These are phyloP conservation scores for Ips nitidus DNA, from an alignment of 1,140 invertebrate species.

Conservation along the genomic window DNA sequence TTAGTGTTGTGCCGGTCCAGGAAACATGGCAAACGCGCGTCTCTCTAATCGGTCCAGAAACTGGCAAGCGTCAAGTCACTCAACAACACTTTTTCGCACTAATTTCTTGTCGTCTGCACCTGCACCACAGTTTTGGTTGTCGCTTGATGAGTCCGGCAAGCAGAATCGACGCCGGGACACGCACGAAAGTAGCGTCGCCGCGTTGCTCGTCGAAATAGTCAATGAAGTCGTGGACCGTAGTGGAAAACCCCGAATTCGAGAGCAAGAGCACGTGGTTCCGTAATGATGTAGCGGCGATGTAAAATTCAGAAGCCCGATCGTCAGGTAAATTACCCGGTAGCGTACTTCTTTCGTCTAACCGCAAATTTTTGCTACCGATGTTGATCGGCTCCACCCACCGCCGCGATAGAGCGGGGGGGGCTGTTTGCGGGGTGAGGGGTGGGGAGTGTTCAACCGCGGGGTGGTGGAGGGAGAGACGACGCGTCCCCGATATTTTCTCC, in stretches of 20 bases:
- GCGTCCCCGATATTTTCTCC: slow-evolving; percentile 9
- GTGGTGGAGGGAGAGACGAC: slow-evolving; percentile 9
- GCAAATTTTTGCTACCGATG: slow-evolving; percentile 60
- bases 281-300: slow-evolving; percentile 32
- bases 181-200: neutral
- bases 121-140: neutral
- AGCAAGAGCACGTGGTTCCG: neutral
- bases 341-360: slow-evolving; percentile 51
- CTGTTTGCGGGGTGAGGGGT: slow-evolving; percentile 31
- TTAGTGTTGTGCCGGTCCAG: slow-evolving; percentile 50
- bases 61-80: neutral
- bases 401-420: slow-evolving; percentile 48
- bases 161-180: neutral
- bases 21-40: slow-evolving; percentile 47
- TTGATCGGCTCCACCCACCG: slow-evolving; percentile 51
- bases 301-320: slow-evolving; percentile 40
- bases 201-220: neutral
- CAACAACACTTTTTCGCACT: neutral
- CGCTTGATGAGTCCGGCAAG: too few relatives aligned
- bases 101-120: neutral
- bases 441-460: slow-evolving; percentile 31
- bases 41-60: slow-evolving; percentile 35
- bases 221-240: too few relatives aligned
- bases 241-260: neutral
- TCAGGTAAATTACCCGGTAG: slow-evolving; percentile 50